phyloP scores from a whole-genome alignment of 2,113 vertebrate species.

The Erpornis zantholeuca region DNA sequence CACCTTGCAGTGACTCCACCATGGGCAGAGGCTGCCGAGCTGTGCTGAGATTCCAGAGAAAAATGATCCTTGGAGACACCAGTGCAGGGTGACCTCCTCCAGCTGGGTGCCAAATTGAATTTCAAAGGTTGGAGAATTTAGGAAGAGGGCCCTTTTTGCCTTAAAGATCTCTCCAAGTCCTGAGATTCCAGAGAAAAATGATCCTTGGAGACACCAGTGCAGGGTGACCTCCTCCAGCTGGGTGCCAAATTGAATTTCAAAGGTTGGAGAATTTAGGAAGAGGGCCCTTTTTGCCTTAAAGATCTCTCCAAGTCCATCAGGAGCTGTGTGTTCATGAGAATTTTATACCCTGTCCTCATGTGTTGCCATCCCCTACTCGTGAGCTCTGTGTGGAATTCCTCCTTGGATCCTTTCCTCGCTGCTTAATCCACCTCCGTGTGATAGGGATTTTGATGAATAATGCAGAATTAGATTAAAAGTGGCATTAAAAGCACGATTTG shows the following conservation, averaged over 20 bases:
- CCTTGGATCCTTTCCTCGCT: not conserved
- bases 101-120: not conserved
- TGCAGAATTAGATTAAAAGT: fast-evolving
- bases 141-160: not conserved
- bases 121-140: not conserved
- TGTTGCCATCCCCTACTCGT: fast-evolving
- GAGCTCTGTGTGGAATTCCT: not conserved
- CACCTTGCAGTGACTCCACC: not conserved
- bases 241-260: not conserved
- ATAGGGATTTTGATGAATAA: fast-evolving
- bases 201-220: not conserved
- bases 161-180: not conserved
- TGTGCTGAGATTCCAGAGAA: not conserved
- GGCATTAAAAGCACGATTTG: fast-evolving
- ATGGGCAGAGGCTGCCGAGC: not conserved
- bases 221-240: not conserved
- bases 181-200: no score
- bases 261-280: not conserved
- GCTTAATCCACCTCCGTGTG: not conserved
- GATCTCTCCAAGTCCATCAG: not conserved
- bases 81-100: not conserved
- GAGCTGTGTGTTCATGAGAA: not conserved
- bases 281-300: not conserved
- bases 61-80: not conserved
- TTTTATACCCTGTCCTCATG: fast-evolving